A percentile compares a stretch with the other conserved stretches of the same genome.
Conservation (phyloP, 1,140 invertebrate species). For the Drosophila quadrilineata region DNA sequence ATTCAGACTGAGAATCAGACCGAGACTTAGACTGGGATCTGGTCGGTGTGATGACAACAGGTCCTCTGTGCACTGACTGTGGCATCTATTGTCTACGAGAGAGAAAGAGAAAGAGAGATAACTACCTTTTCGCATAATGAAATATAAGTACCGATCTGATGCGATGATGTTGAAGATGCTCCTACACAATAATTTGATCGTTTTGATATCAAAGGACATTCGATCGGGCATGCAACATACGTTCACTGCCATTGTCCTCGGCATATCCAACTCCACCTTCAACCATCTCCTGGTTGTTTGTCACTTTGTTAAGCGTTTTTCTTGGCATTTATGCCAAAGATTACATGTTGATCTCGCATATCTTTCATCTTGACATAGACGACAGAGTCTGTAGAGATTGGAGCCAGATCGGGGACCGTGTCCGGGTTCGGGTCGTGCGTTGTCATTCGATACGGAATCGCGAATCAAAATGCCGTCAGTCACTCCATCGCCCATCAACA, state of each 20-base stretch:
- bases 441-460: conserved; percentile 55
- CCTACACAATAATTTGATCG: conserved; percentile 46
- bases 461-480: conserved; percentile 73
- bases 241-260: conserved; percentile 41
- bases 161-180: conserved; percentile 56
- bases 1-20: neutral
- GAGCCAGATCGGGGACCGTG: conserved; percentile 33
- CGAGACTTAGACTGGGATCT: neutral
- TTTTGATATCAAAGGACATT: conserved; percentile 77
- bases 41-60: conserved; percentile 58
- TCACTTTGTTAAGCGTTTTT: conserved; percentile 67
- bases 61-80: conserved; percentile 30
- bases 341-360: conserved; percentile 78
- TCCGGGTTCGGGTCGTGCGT: conserved; percentile 44
- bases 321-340: conserved; percentile 71
- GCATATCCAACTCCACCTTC: neutral
- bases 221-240: conserved; percentile 74
- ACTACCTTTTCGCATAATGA: conserved; percentile 73
- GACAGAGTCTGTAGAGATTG: too few relatives aligned
- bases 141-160: conserved; percentile 61
- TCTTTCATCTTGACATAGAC: conserved; percentile 66
- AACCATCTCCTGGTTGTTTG: conserved; percentile 39
- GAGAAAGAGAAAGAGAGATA: too few relatives aligned
- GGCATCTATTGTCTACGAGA: conserved; percentile 17
- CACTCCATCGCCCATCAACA: too few relatives aligned